Percentiles rank a stretch among this genome's conserved stretches.
Evolutionary conservation across 2,888 invertebrate species (phyloP).

Genomic region (Phengaris arion): DNA sequence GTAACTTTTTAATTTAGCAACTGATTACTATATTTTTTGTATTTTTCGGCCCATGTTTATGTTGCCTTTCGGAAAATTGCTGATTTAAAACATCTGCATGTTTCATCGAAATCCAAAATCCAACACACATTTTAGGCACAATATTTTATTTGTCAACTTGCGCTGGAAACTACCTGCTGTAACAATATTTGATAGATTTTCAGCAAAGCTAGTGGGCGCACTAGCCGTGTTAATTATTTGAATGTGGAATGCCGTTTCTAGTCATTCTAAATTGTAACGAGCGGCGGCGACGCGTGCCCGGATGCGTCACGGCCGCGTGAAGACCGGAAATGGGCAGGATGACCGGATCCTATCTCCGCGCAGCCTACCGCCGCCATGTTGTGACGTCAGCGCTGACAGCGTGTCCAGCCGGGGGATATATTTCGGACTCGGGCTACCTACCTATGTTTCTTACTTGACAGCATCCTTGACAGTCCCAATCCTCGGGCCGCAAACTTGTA

Average conservation of each 20-base stretch:
- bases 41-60: no score
- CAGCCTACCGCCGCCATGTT: slow-evolving; percentile 73
- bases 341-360: slow-evolving; percentile 80
- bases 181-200: not conserved
- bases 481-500: not conserved
- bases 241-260: slow-evolving; percentile 48
- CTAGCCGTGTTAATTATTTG: slow-evolving; percentile 9
- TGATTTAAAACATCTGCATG: no score
- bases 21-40: no score
- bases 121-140: not conserved
- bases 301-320: slow-evolving; percentile 80
- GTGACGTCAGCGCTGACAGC: slow-evolving; percentile 61
- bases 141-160: not conserved
- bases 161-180: not conserved
- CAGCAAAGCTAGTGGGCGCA: not conserved
- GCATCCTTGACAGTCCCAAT: slow-evolving; percentile 19
- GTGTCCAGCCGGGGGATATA: slow-evolving; percentile 42
- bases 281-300: slow-evolving; percentile 74
- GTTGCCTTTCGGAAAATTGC: no score
- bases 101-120: no score
- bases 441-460: slow-evolving; percentile 23
- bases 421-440: slow-evolving; percentile 36
- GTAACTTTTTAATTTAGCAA: no score
- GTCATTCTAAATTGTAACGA: slow-evolving; percentile 51
- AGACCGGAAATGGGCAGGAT: slow-evolving; percentile 80